Evolutionary conservation across 2,797 vertebrate genomes (phyloP).

Genomic region (Meriones psammophilus): DNA sequence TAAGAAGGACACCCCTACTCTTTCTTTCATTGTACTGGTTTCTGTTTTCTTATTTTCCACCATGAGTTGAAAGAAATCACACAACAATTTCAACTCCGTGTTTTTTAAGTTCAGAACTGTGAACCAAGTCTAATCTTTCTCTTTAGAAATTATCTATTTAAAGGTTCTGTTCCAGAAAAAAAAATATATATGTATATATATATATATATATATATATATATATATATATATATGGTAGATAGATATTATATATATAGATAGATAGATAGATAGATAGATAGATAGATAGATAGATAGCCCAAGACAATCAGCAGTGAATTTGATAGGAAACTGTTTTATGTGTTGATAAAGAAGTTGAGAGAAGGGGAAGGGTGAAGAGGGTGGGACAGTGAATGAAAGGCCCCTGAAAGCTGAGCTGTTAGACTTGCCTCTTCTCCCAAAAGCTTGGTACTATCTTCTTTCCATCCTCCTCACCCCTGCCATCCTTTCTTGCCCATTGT

Average conservation of each 20-base stretch:
- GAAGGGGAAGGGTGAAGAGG: neutral
- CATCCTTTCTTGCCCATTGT: neutral
- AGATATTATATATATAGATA: too few relatives aligned
- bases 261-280: too few relatives aligned
- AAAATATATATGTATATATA: too few relatives aligned
- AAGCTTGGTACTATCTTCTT: accelerated
- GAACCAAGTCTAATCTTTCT: neutral
- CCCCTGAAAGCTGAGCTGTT: neutral
- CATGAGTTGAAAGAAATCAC: neutral
- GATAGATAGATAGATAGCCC: neutral
- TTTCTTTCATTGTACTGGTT: neutral
- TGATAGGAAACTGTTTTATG: neutral
- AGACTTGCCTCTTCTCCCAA: neutral
- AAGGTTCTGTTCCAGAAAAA: neutral
- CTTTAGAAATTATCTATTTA: neutral
- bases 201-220: too few relatives aligned
- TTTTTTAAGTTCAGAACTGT: neutral
- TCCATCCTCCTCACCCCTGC: neutral
- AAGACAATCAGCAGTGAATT: neutral
- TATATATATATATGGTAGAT: too few relatives aligned
- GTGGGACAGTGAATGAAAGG: too few relatives aligned
- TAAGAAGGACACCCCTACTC: too few relatives aligned
- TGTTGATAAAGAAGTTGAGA: neutral
- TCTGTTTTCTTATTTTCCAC: neutral
- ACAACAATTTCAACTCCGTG: neutral